Percentiles rank a stretch among this genome's conserved stretches.
phyloP scores from a whole-genome alignment of 2,888 invertebrate genomes.

The Chydorus sphaericus region DNA sequence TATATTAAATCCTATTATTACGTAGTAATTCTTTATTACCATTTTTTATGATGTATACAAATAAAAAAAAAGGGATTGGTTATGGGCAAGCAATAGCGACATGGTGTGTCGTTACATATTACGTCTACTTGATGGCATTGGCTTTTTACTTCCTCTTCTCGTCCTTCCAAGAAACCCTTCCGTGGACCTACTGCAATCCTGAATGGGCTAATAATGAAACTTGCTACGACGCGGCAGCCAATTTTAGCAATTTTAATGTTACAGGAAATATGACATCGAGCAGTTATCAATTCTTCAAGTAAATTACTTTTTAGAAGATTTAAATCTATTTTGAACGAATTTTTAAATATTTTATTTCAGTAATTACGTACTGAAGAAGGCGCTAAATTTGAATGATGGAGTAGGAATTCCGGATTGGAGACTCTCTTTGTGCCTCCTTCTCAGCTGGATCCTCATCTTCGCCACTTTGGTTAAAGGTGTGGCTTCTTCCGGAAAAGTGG shows the following conservation, averaged over 20 bases:
- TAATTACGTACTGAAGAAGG: conserved; percentile 27
- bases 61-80: conserved; percentile 27
- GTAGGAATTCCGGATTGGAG: conserved; percentile 50
- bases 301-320: too few relatives aligned
- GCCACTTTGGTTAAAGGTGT: conserved; percentile 42
- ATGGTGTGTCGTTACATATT: conserved; percentile 52
- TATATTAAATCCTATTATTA: neutral
- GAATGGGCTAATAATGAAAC: conserved; percentile 33
- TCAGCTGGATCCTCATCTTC: conserved; percentile 53
- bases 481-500: conserved; percentile 23
- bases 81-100: conserved; percentile 34
- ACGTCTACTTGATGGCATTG: conserved; percentile 55
- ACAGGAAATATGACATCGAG: too few relatives aligned
- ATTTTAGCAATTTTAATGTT: too few relatives aligned
- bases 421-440: conserved; percentile 46
- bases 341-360: too few relatives aligned
- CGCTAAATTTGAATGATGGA: conserved; percentile 35
- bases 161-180: conserved; percentile 51
- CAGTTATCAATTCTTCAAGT: conserved; percentile 38
- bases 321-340: too few relatives aligned
- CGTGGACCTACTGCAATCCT: conserved; percentile 51
- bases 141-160: conserved; percentile 55
- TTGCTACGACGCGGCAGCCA: conserved; percentile 2
- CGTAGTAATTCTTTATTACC: neutral
- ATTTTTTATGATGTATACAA: neutral